Percentiles rank a stretch among this genome's conserved stretches.
These are phyloP conservation scores for Diplodus puntazzo DNA, from an alignment of 2,797 vertebrate genomes.

Conservation along the genomic window DNA sequence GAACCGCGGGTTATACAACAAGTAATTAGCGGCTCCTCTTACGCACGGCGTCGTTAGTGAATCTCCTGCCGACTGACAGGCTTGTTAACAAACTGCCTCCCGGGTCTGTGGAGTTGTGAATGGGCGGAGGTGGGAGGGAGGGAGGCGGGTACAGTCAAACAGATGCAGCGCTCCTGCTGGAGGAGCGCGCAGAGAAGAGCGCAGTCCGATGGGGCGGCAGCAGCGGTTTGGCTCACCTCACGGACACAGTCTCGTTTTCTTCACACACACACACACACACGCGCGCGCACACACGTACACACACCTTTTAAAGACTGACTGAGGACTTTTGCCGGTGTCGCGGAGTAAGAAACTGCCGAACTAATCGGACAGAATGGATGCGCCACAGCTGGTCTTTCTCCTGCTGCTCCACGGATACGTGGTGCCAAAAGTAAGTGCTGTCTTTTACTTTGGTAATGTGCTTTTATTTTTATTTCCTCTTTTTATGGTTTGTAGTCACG, in stretches of 20 bases:
- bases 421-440: conserved; percentile 67
- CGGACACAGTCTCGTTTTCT: background rate
- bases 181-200: conserved; percentile 51
- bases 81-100: conserved; percentile 19
- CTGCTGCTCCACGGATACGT: conserved; percentile 60
- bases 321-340: conserved; percentile 25
- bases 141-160: conserved; percentile 5
- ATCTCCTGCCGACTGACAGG: conserved; percentile 19
- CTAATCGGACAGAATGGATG: conserved; percentile 57
- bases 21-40: conserved; percentile 11
- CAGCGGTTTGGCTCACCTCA: conserved; percentile 11
- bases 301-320: background rate
- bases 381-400: conserved; percentile 53
- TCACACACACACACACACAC: background rate
- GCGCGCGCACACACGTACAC: conserved; percentile 1
- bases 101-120: conserved; percentile 39
- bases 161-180: conserved; percentile 33
- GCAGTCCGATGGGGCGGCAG: conserved; percentile 61
- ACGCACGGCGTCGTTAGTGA: background rate
- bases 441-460: background rate
- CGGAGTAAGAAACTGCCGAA: conserved; percentile 11
- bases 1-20: background rate
- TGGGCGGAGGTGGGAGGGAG: conserved; percentile 21
- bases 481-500: background rate
- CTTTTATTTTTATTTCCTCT: background rate